phyloP scores from a whole-genome alignment of 1,140 invertebrate species.

The Drosophila funebris region DNA sequence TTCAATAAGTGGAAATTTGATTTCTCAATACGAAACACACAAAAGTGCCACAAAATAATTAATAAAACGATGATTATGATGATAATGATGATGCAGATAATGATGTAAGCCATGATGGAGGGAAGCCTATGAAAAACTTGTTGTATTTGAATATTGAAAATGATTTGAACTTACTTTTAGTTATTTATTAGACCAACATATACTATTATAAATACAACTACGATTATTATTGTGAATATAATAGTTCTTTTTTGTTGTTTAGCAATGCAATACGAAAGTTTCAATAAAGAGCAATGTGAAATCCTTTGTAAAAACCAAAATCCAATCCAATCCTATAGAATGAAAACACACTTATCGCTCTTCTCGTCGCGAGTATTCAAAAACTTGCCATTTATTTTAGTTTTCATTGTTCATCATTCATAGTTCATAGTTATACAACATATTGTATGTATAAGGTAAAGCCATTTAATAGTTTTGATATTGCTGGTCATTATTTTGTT shows the following conservation, averaged over 20 bases:
- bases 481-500: constrained; percentile 35
- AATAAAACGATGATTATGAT: constrained; percentile 2
- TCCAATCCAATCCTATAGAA: constrained; percentile 13
- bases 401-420: constrained; percentile 35
- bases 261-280: constrained; percentile 59
- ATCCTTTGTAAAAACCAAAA: constrained; percentile 36
- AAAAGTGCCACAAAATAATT: constrained; percentile 53
- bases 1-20: constrained; percentile 46
- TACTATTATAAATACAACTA: constrained; percentile 64
- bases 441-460: constrained; percentile 38
- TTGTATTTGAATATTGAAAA: constrained; percentile 41
- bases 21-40: constrained; percentile 40
- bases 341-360: constrained; percentile 17
- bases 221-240: constrained; percentile 43
- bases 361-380: constrained; percentile 75
- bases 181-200: constrained; percentile 69
- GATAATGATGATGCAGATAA: neutral
- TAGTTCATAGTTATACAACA: constrained; percentile 53
- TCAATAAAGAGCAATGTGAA: constrained; percentile 61
- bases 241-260: constrained; percentile 41
- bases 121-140: constrained; percentile 34
- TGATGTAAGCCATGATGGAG: constrained; percentile 21
- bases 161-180: constrained; percentile 76
- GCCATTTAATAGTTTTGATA: constrained; percentile 40
- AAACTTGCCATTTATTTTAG: constrained; percentile 74